These are phyloP conservation scores for Glareola pratincola DNA, from an alignment of 2,113 vertebrate genomes.

Conservation along the genomic window DNA sequence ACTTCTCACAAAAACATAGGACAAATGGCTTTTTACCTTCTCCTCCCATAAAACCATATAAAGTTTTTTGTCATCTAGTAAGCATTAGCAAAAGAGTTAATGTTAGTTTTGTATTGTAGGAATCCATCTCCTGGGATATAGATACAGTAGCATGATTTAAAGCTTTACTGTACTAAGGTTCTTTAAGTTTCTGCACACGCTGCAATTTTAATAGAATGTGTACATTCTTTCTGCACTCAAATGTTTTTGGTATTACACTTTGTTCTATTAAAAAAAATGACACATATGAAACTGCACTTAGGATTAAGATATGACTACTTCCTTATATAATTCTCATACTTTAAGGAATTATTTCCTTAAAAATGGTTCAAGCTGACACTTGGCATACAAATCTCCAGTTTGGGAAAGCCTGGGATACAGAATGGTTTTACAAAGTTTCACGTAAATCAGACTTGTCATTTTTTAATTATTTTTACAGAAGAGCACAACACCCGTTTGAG, in stretches of 20 bases:
- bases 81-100: slow-evolving; percentile 18
- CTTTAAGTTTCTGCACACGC: neutral
- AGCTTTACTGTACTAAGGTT: neutral
- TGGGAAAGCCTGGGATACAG: neutral
- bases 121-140: slow-evolving; percentile 7
- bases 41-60: neutral
- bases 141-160: slow-evolving; percentile 51
- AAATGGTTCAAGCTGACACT: neutral
- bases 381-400: neutral
- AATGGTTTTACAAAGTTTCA: neutral
- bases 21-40: neutral
- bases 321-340: neutral
- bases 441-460: neutral
- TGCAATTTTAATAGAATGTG: neutral
- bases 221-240: neutral
- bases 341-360: neutral
- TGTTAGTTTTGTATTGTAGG: neutral
- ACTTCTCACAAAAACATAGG: neutral
- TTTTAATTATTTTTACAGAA: slow-evolving; percentile 15
- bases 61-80: slow-evolving; percentile 2
- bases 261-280: neutral
- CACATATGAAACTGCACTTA: neutral
- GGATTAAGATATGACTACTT: neutral
- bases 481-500: neutral
- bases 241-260: neutral